Base-by-base conservation (phyloP, 2,113 vertebrate genomes). In the Rhea americana region DNA sequence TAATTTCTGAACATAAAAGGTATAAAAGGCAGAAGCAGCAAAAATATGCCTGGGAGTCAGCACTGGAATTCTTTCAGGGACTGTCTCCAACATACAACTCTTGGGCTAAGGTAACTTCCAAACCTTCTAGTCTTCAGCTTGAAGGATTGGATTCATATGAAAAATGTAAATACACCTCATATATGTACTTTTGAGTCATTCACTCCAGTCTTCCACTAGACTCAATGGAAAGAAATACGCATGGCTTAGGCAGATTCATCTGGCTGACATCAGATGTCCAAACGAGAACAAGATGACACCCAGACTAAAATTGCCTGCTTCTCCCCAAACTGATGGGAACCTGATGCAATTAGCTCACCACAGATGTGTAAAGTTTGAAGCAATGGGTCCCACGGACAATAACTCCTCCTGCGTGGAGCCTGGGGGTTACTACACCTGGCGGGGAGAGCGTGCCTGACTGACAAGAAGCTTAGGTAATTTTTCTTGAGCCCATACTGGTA, bases 361-460 rank as follows among this genome's bases (percentile, higher is more conserved):
- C 28, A 61, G 2, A 48, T 1, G 30, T 0, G 1, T 16, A 32
- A 55, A 65, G 21, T 39, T 45, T 53, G 63, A 88, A 58, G 41
- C 7, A 56, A 72, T 70, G 28, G 17, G 77, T 25, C 28, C 17
- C 59, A 45, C 13, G 15, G 21, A 50, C 0, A 3, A 25, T 55
- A 83, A 66, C 51, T 37, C 67, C 48, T 7, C 51, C 30, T 48
- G 55, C 22, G 13, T 19, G n/a, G 55, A 74, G 37, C 14, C 30
- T 28, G 17, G 17, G 13, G 47, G 76, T 37, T 28, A 19, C 67
- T 17, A 45, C 21, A 39, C 16, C 39, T 43, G 28, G 41, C 59
- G 25, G 35, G 37, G 48, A 10, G 7, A 62, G 14, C 1, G 0
- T 17, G 67, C 9, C 62, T 26, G 47, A 43, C 18, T 1, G 12